Percentiles rank a stretch among this genome's conserved stretches.
Evolutionary conservation across 2,797 vertebrate species (phyloP).

Genomic region (Sylvilagus floridanus): DNA sequence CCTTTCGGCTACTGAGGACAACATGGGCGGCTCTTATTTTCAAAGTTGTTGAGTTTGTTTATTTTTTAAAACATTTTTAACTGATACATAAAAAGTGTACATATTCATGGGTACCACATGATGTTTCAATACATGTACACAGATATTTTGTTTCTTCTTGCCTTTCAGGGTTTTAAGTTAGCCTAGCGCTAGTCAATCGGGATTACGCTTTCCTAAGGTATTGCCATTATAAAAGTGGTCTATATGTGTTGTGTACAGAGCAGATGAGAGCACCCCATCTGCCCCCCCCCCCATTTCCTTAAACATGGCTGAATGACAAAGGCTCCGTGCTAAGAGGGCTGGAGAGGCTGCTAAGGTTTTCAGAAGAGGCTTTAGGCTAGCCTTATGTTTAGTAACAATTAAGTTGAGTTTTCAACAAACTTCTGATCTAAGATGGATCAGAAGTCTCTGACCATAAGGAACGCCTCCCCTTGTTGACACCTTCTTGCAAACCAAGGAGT

Average conservation of each 20-base stretch:
- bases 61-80: too few species aligned
- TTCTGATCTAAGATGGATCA: slow-evolving; percentile 18
- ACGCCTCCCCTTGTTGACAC: neutral
- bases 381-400: neutral
- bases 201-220: slow-evolving; percentile 13
- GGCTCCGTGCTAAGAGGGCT: neutral
- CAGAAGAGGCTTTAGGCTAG: neutral
- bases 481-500: neutral
- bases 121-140: too few species aligned
- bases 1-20: neutral
- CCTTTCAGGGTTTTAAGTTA: slow-evolving; percentile 48
- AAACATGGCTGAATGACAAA: neutral
- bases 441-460: neutral
- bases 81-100: too few species aligned
- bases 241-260: neutral
- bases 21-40: neutral
- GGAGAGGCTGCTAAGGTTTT: neutral
- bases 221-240: neutral
- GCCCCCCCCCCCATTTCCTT: neutral
- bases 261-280: neutral
- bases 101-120: too few species aligned
- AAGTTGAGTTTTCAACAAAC: slow-evolving; percentile 3
- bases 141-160: neutral
- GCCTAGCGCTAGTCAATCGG: neutral
- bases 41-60: neutral